Conservation (phyloP, 2,797 vertebrate genomes). For the Myiotriccus ornatus region DNA sequence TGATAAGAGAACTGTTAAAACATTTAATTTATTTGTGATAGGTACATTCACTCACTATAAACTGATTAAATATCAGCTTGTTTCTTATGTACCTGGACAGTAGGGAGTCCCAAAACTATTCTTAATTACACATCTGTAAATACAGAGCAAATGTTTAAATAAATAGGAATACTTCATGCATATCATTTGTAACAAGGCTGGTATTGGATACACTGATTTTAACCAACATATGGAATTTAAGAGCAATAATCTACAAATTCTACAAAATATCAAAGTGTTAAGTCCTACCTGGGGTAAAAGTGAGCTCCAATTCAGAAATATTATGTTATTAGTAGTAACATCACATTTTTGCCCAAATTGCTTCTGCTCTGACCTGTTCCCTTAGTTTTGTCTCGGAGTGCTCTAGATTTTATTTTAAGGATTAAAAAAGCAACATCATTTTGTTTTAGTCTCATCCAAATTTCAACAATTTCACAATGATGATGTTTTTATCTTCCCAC, state of each 20-base stretch:
- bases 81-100: neutral
- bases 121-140: neutral
- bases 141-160: neutral
- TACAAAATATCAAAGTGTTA: neutral
- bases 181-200: neutral
- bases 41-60: neutral
- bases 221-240: neutral
- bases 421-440: neutral
- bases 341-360: neutral
- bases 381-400: neutral
- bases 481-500: neutral
- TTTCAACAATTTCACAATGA: neutral
- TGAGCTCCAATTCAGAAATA: neutral
- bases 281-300: neutral
- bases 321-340: neutral
- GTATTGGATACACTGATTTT: neutral
- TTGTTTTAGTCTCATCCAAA: neutral
- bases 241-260: neutral
- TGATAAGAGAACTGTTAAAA: neutral
- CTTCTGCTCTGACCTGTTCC: neutral
- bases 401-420: neutral
- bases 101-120: neutral
- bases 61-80: neutral
- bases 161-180: neutral
- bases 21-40: neutral